Base-by-base conservation (phyloP, 2,888 invertebrate species). In the Drosophila flavopinicola region DNA sequence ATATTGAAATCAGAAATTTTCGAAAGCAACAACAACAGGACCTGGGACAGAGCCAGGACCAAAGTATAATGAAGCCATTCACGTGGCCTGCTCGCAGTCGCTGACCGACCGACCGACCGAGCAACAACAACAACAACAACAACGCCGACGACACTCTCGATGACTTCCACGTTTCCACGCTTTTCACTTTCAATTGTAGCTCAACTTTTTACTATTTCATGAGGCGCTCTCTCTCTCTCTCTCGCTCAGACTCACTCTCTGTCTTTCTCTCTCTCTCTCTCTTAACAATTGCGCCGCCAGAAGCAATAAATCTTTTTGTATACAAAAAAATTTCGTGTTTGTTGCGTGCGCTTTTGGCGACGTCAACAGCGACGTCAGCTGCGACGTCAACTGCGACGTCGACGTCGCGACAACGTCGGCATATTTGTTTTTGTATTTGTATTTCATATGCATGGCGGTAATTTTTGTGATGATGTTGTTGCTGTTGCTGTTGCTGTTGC, bases 111-210 rank as follows among this genome's bases (percentile, higher is more conserved):
- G 24, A 57, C 25, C 66, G 51, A 33, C 54, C 49, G 37, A 58
- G 20, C 45, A 57, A 9, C 38, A 37, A 23, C 54, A 20, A 17
- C 39, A 33, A 42, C 53, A 38, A 9, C 60, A 17, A 44, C 41
- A 20, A 39, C 59, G 44, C 10, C 52, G 57, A 66, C 78, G 75
- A 79, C 82, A 84, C 76, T 80, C 78, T 78, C 84, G 78, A 78
- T 80, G 86, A 88, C 83, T 84, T 85, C 73, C 80, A 83, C 75
- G 85, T 87, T 88, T 89, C 83, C 82, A 87, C 85, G 86, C 88
- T 88, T 88, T 88, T 89, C 88, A 88, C 88, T 88, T 88, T 88
- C 86, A 85, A 88, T 85, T 88, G 77, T 75, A 76, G 78, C 75
- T 75, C 76, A 86, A 73, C 77, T 85, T 86, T 86, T 85, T 86